Evolutionary conservation across 2,113 vertebrate genomes (phyloP).

Genomic region (Synchiropus splendidus): DNA sequence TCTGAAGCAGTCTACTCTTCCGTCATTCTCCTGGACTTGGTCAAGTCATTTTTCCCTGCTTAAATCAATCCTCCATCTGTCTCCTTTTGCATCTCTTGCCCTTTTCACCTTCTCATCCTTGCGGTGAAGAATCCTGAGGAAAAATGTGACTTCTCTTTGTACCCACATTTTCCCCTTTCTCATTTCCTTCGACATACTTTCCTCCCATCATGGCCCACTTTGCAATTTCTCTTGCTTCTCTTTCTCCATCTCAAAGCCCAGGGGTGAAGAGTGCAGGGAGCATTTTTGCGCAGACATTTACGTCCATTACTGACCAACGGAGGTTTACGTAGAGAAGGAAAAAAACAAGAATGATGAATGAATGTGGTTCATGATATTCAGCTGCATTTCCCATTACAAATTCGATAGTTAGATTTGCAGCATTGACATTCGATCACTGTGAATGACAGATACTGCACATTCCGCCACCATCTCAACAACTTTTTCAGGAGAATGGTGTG

Average conservation of each 20-base stretch:
- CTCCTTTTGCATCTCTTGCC: neutral
- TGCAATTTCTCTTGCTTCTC: slow-evolving; percentile 14
- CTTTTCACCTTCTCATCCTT: slow-evolving; percentile 13
- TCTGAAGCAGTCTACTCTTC: too few species aligned
- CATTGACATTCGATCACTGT: too few species aligned
- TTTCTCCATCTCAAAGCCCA: slow-evolving; percentile 5
- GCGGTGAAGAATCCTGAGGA: slow-evolving; percentile 29
- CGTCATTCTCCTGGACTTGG: too few species aligned
- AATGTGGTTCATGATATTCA: neutral
- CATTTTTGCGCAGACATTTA: slow-evolving; percentile 6
- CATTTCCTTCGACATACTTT: slow-evolving; percentile 51
- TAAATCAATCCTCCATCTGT: neutral
- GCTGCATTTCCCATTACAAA: too few species aligned
- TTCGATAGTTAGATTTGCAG: too few species aligned
- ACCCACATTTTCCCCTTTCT: slow-evolving; percentile 35
- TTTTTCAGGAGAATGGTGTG: too few species aligned
- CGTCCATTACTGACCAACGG: slow-evolving; percentile 19
- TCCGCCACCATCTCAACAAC: too few species aligned
- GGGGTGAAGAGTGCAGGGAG: slow-evolving; percentile 26
- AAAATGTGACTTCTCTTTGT: slow-evolving; percentile 18
- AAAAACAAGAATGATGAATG: neutral
- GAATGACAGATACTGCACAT: too few species aligned
- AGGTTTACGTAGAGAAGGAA: slow-evolving; percentile 1
- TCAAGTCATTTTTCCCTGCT: neutral
- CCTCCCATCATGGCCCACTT: slow-evolving; percentile 8